phyloP scores from a whole-genome alignment of 2,888 invertebrate species.

The Thera britannica region DNA sequence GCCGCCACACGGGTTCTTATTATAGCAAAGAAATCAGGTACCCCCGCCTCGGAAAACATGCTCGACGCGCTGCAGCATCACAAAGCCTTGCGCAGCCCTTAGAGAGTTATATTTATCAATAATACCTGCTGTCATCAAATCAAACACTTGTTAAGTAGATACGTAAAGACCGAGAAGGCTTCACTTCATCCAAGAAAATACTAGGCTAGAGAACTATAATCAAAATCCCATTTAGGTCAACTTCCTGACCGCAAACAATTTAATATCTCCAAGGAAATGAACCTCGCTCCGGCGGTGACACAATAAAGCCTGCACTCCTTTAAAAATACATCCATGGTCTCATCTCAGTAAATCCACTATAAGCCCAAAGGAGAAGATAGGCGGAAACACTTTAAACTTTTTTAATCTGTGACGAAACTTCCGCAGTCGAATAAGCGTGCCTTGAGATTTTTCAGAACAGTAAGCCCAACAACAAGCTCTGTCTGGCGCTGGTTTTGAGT shows the following conservation, averaged over 20 bases:
- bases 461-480: too few relatives aligned
- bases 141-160: neutral
- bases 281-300: slow-evolving; percentile 12
- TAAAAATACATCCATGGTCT: slow-evolving; percentile 31
- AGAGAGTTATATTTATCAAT: neutral
- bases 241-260: slow-evolving; percentile 29
- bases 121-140: neutral
- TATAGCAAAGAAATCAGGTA: too few relatives aligned
- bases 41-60: too few relatives aligned
- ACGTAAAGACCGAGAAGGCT: slow-evolving; percentile 6
- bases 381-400: slow-evolving; percentile 59
- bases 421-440: slow-evolving; percentile 45
- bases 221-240: slow-evolving; percentile 26
- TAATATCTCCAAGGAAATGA: slow-evolving; percentile 27
- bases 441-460: slow-evolving; percentile 54
- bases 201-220: slow-evolving; percentile 20
- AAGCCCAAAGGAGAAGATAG: slow-evolving; percentile 44
- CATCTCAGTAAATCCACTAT: slow-evolving; percentile 42
- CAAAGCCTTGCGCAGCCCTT: too few relatives aligned
- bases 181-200: slow-evolving; percentile 16
- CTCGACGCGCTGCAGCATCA: too few relatives aligned
- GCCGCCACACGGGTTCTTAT: too few relatives aligned
- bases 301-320: slow-evolving; percentile 31
- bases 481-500: too few relatives aligned
- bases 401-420: slow-evolving; percentile 61